Evolutionary conservation across 2,113 vertebrate genomes (phyloP), one percentile per base, ranked within the genome.

Genomic region (Galeopterus variegatus): DNA sequence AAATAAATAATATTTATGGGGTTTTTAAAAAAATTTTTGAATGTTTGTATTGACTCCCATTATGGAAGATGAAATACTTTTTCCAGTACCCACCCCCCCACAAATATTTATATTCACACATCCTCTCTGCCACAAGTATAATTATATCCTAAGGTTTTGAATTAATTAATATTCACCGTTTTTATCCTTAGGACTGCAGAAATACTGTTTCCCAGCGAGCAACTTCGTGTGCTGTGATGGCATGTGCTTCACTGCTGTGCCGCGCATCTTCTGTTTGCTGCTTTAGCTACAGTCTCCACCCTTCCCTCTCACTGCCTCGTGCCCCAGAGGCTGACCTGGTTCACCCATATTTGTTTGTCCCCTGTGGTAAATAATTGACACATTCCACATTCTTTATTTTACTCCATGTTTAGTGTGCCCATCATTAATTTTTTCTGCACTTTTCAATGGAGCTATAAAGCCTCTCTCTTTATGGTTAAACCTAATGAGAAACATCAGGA

Each of bases 221-320:
- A 36, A 4, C 67, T 24, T 23, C 1, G 15, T 19, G 18, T 0
- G 0, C 23, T 24, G 5, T 50, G 60, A 11, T 48, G 1, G 3
- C 10, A 1, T 5, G 48, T 23, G 5, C 26, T 48, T 28, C 41
- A 13, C 15, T 45, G 15, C 41, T 64, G 45, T 17, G 45, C 28
- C 24, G 6, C 2, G 0, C 15, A 2, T 41, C 54, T 52, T 81
- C 60, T 79, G 24, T 83, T 65, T 24, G 48, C 50, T 58, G 1
- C 31, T 50, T 2, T 0, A 3, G 24, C 2, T 5, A 56, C 11
- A 17, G 67, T 10, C 9, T 62, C 33, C 23, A 2, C 15, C 33
- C 41, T 65, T 45, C 26, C 36, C 54, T 45, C 50, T 41, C 19
- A 7, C 12, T 8, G 28, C 41, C 48, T 58, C 2, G 2, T 6